Evolutionary conservation across 1,140 invertebrate genomes (phyloP).

Genomic region (Diabrotica virgifera): DNA sequence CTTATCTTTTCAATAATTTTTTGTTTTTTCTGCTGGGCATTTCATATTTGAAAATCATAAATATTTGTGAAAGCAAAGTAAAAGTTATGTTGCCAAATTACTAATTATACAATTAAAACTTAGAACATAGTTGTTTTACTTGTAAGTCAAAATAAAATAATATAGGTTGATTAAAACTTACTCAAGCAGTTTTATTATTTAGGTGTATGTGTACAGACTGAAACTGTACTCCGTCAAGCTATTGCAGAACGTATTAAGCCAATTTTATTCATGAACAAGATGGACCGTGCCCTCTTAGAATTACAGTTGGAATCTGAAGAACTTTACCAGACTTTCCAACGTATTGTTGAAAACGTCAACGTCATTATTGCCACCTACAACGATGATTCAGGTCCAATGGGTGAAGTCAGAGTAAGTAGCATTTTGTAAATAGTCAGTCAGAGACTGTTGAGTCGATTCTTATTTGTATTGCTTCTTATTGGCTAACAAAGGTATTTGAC

Average conservation of each 20-base stretch:
- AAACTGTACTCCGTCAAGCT: conserved; percentile 97
- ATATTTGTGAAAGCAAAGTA: no score
- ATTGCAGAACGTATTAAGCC: conserved; percentile 99
- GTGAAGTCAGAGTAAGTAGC: conserved; percentile 81
- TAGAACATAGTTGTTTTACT: background rate
- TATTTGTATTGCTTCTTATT: conserved; percentile 11
- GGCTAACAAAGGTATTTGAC: conserved; percentile 22
- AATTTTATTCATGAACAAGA: conserved; percentile 99
- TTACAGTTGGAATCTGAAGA: conserved; percentile 94
- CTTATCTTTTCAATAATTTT: no score
- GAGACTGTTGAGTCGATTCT: conserved; percentile 8
- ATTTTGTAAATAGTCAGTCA: background rate
- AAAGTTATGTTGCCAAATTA: background rate
- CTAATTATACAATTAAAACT: background rate
- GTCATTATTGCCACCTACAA: conserved; percentile 99
- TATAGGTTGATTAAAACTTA: background rate
- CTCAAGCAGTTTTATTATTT: conserved; percentile 31
- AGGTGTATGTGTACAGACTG: conserved; percentile 99
- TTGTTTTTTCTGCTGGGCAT: no score
- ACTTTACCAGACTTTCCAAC: conserved; percentile 98
- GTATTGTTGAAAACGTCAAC: conserved; percentile 99
- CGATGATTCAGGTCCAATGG: conserved; percentile 97
- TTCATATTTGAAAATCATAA: no score
- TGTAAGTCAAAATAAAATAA: conserved; percentile 1
- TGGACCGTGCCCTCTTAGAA: conserved; percentile 96